Base-by-base conservation (phyloP, 2,888 invertebrate genomes). In the Meghimatium bilineatum region DNA sequence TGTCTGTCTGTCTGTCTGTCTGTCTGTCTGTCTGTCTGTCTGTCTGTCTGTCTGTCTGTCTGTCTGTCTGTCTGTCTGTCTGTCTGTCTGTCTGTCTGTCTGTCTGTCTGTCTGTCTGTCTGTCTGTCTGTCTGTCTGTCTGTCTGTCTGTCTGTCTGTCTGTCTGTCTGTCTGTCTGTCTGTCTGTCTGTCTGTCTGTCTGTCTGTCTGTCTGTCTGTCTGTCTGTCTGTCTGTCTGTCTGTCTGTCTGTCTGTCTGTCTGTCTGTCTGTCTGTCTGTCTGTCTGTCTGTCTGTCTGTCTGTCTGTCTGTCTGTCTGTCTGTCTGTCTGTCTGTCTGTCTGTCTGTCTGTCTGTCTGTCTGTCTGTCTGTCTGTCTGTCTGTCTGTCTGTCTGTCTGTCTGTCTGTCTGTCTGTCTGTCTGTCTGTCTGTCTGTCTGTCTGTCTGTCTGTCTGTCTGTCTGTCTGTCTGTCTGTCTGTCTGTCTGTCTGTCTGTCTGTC, bases 271-370 rank as follows among this genome's bases (percentile, higher is more conserved):
- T 66, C 78, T 78, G n/a, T 66, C 63, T 78, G 26, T 66, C 38
- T 78, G 2, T 78, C 26, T 78, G 23, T 78, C 63, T 34, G 2
- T 78, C 12, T 78, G 38, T 78, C 23, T 63, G 36, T 63, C n/a
- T 74, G 20, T 74, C 44, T 74, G 12, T 75, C 49, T 74, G n/a
- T 74, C 29, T 74, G n/a, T 75, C 52, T 75, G 12, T 26, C 75
- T 75, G 14, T 75, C 75, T 75, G 14, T 26, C 17, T 74, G n/a
- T 49, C 74, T 74, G n/a, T 34, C n/a, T 49, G 3, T 49, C 74
- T 78, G 5, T 66, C 78, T 78, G n/a, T 66, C 63, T 78, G 26
- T 66, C 38, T 78, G 2, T 78, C 26, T 78, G 23, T 78, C 63
- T 34, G 2, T 78, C 12, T 78, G 38, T 78, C 23, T 63, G 36